These are phyloP conservation scores for Furcula furcula DNA, from an alignment of 2,888 invertebrate genomes.

Conservation along the genomic window DNA sequence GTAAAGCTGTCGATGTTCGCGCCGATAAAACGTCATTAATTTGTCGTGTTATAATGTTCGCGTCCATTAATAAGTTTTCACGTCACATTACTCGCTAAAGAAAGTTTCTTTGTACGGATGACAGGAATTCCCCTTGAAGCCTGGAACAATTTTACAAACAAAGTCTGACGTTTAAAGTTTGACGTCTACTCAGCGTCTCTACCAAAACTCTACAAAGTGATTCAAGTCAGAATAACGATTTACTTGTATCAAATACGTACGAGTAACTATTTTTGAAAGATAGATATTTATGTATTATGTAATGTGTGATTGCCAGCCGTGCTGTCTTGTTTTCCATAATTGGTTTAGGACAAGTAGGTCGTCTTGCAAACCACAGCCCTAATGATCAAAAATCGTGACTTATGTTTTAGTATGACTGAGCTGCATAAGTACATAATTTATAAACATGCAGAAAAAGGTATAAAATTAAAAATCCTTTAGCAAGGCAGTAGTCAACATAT, in stretches of 20 bases:
- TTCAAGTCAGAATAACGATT: neutral
- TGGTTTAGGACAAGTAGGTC: too few relatives aligned
- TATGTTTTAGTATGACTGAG: too few relatives aligned
- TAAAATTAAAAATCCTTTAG: too few relatives aligned
- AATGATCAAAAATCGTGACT: too few relatives aligned
- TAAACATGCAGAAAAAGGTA: too few relatives aligned
- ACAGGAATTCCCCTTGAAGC: neutral
- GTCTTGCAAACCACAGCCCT: too few relatives aligned
- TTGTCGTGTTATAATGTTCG: conserved; percentile 3
- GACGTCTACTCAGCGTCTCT: neutral
- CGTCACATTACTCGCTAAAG: neutral
- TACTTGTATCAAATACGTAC: neutral
- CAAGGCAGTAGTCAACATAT: too few relatives aligned
- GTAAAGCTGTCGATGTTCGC: conserved; percentile 6
- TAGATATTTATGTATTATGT: too few relatives aligned
- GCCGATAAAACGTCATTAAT: conserved; percentile 5
- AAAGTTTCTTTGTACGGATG: neutral
- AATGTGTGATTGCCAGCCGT: too few relatives aligned
- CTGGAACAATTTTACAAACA: neutral
- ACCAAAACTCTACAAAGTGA: neutral
- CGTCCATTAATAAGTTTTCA: neutral
- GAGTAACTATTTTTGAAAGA: neutral
- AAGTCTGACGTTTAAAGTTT: neutral
- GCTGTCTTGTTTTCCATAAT: too few relatives aligned
- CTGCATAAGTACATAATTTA: too few relatives aligned